These are phyloP conservation scores for Morpho helenor DNA, from an alignment of 2,888 invertebrate genomes.

Conservation along the genomic window DNA sequence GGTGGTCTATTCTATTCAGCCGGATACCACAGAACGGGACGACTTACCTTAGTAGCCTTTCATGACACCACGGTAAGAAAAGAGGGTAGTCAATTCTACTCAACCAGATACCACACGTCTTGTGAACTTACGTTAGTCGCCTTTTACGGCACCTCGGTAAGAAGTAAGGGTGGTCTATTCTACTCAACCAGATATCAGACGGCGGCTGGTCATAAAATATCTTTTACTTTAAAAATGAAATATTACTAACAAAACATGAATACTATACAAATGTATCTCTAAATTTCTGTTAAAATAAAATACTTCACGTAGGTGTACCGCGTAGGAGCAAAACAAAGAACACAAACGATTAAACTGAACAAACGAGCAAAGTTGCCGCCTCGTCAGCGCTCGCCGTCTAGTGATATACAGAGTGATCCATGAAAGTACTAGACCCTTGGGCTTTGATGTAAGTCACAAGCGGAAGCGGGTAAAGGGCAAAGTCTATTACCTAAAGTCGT, in stretches of 20 bases:
- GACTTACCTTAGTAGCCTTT: no score
- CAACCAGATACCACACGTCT: no score
- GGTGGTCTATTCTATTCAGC: no score
- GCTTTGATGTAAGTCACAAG: neutral
- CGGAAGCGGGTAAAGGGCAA: neutral
- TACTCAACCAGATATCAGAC: no score
- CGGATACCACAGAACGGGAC: no score
- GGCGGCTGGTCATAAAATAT: no score
- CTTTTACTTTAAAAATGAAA: neutral
- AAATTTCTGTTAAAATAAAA: conserved; percentile 15
- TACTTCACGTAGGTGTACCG: conserved; percentile 19
- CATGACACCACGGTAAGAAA: no score
- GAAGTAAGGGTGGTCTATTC: no score
- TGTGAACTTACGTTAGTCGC: no score
- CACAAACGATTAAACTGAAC: conserved; percentile 36
- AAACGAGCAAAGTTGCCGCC: conserved; percentile 33
- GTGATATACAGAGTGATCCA: conserved; percentile 26
- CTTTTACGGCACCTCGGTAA: no score
- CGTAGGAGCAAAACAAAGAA: conserved; percentile 27
- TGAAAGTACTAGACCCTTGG: conserved; percentile 14
- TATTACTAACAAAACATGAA: neutral
- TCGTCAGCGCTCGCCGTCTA: conserved; percentile 28
- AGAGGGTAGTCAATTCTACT: no score
- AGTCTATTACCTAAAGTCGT: no score
- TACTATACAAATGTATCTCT: neutral